Evolutionary conservation across 2,888 invertebrate genomes (phyloP), one percentile per base, ranked within the genome.

Genomic region (Epistrophe eligans): DNA sequence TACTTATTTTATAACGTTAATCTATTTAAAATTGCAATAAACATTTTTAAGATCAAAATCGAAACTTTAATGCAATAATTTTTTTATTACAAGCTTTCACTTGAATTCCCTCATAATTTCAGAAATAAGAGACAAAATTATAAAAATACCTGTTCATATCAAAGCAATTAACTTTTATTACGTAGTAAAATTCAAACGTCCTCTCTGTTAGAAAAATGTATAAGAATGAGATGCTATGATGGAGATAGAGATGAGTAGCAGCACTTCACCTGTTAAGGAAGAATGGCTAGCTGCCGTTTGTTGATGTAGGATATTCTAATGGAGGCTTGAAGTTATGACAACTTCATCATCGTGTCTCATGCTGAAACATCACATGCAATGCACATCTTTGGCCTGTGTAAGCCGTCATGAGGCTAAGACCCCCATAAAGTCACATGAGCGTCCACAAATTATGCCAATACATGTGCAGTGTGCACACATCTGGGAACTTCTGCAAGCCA

Each of bases 101-200:
- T 38, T 13, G 35, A 55, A 48, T 28, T 24, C n/a, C 15, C 19
- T 66, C 35, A 28, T 73, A 50, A 64, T 52, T 64, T n/a, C 28
- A 45, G 10, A 2, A 43, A 43, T 3, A 28, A 64, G 55, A 55
- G 38, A 19, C 19, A 48, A 45, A 48, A 45, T 19, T 50, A 35
- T 35, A 35, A 28, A 43, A 62, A 15, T 62, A 35, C n/a, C 24
- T 15, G 43, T 38, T 60, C 70, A 64, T 77, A 77, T 62, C 58
- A 71, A 19, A 19, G 64, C 77, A 64, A 82, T 82, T 82, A 82
- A 66, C 70, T 82, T 77, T 82, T 77, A 82, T 58, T 66, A 50
- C 48, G 17, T 43, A 72, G 50, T 77, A 72, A 82, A 77, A 77
- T 62, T 57, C 13, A 71, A 66, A n/a, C 38, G 24, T 71, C 48